Base-by-base conservation (phyloP, 2,797 vertebrate genomes). In the Pangasius djambal region DNA sequence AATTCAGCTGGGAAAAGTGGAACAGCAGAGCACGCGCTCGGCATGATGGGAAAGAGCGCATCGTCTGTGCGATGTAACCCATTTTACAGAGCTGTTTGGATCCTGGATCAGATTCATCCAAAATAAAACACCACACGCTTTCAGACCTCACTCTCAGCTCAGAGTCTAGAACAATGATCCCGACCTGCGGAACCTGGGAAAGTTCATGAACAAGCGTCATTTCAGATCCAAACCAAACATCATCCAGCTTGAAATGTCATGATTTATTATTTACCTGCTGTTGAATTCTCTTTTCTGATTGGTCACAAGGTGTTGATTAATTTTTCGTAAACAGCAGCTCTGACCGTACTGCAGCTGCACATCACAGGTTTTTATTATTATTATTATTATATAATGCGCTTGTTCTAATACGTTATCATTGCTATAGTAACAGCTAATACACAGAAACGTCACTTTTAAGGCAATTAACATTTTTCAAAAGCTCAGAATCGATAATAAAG, bases 401-500 rank as follows among this genome's bases (percentile, higher is more conserved):
- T 0, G 31, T 59, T 37, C 75, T n/a, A 52, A 78, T n/a, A n/a
- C 1, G 28, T 31, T 55, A 18, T 9, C 7, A 1, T 82, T 28
- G 57, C 79, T 25, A 40, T 61, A 25, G 55, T 61, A 61, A 37
- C 55, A 1, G 31, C 31, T 59, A 1, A 4, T 37, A 82, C 20
- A 25, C 20, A 6, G 9, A 37, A 59, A 59, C 79, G 20, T 40
- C 55, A 61, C 79, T 61, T 82, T 82, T 12, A 15, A 59, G 55
- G 79, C 57, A 82, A 61, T 82, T 82, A 82, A 61, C 79, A 82
- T 82, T 82, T 82, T 40, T 82, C 79, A 82, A 25, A 61, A 61
- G 34, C 79, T 82, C 52, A 82, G 79, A 82, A 61, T 59, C 28
- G 6, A 61, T 82, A 81, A 81, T 37, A 15, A 28, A 57, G 18